Percentiles rank a stretch among this genome's conserved stretches.
Evolutionary conservation across 2,888 invertebrate genomes (phyloP).

Genomic region (Hydroisotoma schaefferi): DNA sequence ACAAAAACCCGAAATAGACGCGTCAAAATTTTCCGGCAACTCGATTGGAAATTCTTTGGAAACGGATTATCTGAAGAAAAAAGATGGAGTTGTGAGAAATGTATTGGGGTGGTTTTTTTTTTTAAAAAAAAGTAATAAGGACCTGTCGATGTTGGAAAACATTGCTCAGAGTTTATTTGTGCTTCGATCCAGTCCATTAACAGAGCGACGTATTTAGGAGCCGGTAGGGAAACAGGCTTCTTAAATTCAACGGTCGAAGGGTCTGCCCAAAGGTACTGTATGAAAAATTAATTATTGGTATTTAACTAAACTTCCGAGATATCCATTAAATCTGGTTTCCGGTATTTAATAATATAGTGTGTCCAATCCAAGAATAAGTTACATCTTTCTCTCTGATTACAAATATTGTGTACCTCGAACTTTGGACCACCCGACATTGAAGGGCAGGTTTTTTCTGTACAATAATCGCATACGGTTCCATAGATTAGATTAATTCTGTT

Average conservation of each 20-base stretch:
- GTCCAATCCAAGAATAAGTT: too few relatives aligned
- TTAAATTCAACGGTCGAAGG: constrained; percentile 56
- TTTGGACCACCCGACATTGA: constrained; percentile 81
- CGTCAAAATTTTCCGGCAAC: constrained; percentile 82
- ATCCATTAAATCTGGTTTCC: too few relatives aligned
- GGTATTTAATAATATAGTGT: too few relatives aligned
- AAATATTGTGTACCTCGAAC: constrained; percentile 17
- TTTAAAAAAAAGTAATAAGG: constrained; percentile 27
- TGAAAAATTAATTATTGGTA: too few relatives aligned
- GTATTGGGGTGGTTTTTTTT: not conserved
- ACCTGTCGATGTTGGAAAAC: constrained; percentile 79
- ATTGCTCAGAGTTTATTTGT: constrained; percentile 81
- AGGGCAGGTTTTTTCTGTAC: constrained; percentile 77
- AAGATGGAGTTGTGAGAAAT: not conserved
- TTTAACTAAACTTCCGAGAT: too few relatives aligned
- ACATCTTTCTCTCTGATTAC: constrained; percentile 57
- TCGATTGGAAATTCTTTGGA: constrained; percentile 72
- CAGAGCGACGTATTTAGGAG: constrained; percentile 74
- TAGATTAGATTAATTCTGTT: constrained; percentile 89
- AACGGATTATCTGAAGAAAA: constrained; percentile 70
- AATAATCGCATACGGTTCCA: constrained; percentile 81
- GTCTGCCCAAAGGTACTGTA: constrained; percentile 90
- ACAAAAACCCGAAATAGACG: constrained; percentile 85
- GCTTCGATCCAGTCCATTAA: constrained; percentile 89
- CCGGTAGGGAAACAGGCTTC: constrained; percentile 75